These are phyloP conservation scores for Coleophora flavipennella DNA, from an alignment of 2,888 invertebrate species.

Conservation along the genomic window DNA sequence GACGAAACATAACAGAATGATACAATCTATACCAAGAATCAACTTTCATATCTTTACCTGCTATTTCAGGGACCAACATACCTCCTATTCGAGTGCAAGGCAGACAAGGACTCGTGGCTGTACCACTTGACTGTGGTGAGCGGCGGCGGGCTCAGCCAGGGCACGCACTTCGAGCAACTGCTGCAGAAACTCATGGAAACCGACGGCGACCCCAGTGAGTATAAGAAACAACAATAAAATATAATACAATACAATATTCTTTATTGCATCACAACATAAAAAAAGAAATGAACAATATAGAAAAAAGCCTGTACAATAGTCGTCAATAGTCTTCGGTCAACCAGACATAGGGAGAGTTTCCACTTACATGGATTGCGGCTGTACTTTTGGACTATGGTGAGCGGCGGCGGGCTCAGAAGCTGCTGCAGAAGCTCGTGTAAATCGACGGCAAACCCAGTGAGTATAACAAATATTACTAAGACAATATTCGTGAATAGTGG, in stretches of 20 bases:
- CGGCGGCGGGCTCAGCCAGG: slow-evolving; percentile 90
- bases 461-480: no score
- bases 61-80: slow-evolving; percentile 88
- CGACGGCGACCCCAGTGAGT: slow-evolving; percentile 91
- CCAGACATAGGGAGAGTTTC: no score
- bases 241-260: no score
- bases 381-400: slow-evolving; percentile 91
- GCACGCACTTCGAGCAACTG: slow-evolving; percentile 96
- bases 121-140: slow-evolving; percentile 93
- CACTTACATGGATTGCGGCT: no score
- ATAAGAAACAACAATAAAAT: no score
- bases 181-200: slow-evolving; percentile 97
- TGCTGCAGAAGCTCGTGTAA: slow-evolving; percentile 96
- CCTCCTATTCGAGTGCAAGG: slow-evolving; percentile 90
- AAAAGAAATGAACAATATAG: no score
- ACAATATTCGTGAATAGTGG: no score
- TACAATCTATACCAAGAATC: no score
- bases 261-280: no score
- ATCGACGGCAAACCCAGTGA: slow-evolving; percentile 93
- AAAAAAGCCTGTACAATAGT: no score
- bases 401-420: slow-evolving; percentile 92
- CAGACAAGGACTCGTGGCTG: slow-evolving; percentile 92
- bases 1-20: no score
- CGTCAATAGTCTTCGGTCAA: no score
- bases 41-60: not conserved